These are phyloP conservation scores for Drosophila nr. perissopoda DNA, from an alignment of 2,888 invertebrate species.

Conservation along the genomic window DNA sequence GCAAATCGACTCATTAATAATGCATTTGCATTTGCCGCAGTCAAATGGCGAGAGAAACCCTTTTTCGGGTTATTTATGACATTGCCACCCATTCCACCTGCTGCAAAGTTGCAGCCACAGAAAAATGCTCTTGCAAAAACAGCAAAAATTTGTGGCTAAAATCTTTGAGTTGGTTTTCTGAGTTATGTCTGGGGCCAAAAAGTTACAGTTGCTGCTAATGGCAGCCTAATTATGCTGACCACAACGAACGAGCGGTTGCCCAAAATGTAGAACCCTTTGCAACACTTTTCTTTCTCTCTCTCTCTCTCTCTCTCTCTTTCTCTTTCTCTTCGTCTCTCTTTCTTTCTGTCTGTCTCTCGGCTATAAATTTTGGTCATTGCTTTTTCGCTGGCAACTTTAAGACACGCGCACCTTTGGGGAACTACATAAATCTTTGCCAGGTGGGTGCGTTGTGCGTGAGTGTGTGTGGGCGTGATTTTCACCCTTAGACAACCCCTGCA, in stretches of 20 bases:
- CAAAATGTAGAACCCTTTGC: conserved; percentile 23
- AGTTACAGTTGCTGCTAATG: conserved; percentile 65
- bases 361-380: conserved; percentile 63
- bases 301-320: neutral
- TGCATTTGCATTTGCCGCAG: conserved; percentile 64
- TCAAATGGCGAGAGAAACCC: conserved; percentile 52
- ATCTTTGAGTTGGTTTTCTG: conserved; percentile 53
- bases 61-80: conserved; percentile 64
- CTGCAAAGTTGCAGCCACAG: conserved; percentile 31
- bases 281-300: neutral
- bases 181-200: conserved; percentile 40
- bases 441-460: conserved; percentile 61
- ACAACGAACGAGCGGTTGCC: conserved; percentile 31
- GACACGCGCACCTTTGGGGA: conserved; percentile 64
- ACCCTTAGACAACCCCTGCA: neutral
- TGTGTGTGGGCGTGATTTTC: conserved; percentile 18
- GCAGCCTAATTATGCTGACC: conserved; percentile 76
- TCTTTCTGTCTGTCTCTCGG: conserved; percentile 1
- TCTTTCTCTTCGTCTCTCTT: neutral
- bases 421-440: conserved; percentile 76
- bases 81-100: neutral
- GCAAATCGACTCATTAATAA: conserved; percentile 69
- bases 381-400: conserved; percentile 57
- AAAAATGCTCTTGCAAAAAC: conserved; percentile 1
- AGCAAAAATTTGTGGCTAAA: conserved; percentile 33